phyloP scores from a whole-genome alignment of 2,113 vertebrate genomes.

The Plectropomus leopardus region DNA sequence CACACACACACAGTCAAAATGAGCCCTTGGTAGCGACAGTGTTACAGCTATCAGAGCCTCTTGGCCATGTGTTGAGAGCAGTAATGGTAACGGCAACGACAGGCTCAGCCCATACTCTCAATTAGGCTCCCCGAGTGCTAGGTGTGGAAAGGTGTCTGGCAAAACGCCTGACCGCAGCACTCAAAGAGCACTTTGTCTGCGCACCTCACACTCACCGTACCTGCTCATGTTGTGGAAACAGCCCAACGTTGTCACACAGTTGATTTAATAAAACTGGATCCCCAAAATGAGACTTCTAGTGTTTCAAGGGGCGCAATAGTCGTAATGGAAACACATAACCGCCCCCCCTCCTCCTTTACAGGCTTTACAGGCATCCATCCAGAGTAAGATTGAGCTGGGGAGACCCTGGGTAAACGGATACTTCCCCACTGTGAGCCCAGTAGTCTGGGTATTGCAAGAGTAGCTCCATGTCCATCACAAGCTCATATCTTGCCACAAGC shows the following conservation, averaged over 20 bases:
- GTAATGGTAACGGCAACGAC: slow-evolving; percentile 81
- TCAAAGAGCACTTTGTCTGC: slow-evolving; percentile 90
- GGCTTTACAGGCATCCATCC: slow-evolving; percentile 77
- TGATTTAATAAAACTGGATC: slow-evolving; percentile 91
- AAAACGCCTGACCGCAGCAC: slow-evolving; percentile 81
- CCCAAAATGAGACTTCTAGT: slow-evolving; percentile 82
- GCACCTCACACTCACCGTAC: slow-evolving; percentile 81
- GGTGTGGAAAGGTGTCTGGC: slow-evolving; percentile 89
- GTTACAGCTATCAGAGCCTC: slow-evolving; percentile 68
- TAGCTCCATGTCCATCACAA: slow-evolving; percentile 57
- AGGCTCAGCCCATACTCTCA: slow-evolving; percentile 69
- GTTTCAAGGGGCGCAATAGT: slow-evolving; percentile 82
- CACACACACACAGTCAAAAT: slow-evolving; percentile 24
- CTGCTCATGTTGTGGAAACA: slow-evolving; percentile 84
- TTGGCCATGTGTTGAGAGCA: slow-evolving; percentile 76
- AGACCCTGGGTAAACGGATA: slow-evolving; percentile 73
- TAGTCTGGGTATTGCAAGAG: slow-evolving; percentile 62
- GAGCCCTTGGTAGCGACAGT: slow-evolving; percentile 64
- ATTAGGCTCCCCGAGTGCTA: slow-evolving; percentile 83
- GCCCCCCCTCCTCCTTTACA: not conserved
- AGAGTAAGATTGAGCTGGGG: slow-evolving; percentile 72
- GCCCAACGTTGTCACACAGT: slow-evolving; percentile 81
- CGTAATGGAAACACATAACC: slow-evolving; percentile 86
- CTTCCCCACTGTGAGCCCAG: slow-evolving; percentile 71
- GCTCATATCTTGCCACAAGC: slow-evolving; percentile 52